A percentile compares a stretch with the other conserved stretches of the same genome.
Evolutionary conservation across 1,140 invertebrate genomes (phyloP).

Genomic region (Drosophila biarmipes): DNA sequence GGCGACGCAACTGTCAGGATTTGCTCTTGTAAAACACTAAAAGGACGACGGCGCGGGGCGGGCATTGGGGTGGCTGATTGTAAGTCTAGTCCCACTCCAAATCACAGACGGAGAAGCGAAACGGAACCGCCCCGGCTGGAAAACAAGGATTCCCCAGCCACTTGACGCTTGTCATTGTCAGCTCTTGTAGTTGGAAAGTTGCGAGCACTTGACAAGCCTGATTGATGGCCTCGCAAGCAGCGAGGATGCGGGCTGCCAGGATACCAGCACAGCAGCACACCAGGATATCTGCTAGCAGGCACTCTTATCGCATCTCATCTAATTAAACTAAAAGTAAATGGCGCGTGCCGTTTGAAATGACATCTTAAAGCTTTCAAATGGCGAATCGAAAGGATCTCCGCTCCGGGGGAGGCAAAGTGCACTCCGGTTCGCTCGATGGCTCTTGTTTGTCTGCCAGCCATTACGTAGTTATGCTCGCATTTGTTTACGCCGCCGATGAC

Average conservation of each 20-base stretch:
- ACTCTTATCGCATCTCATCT: constrained; percentile 58
- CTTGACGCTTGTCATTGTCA: constrained; percentile 77
- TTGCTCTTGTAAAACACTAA: constrained; percentile 76
- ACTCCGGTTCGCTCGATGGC: constrained; percentile 9
- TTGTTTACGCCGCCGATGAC: constrained; percentile 68
- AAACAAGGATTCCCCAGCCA: constrained; percentile 49
- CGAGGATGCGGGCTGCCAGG: constrained; percentile 13
- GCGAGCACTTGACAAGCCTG: constrained; percentile 73
- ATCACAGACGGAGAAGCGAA: constrained; percentile 13
- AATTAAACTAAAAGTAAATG: constrained; percentile 76
- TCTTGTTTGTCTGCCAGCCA: constrained; percentile 29
- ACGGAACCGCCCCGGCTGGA: constrained; percentile 20
- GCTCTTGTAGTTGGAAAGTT: constrained; percentile 73
- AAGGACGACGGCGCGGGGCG: constrained; percentile 31
- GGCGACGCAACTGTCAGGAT: constrained; percentile 48
- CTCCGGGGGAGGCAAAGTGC: constrained; percentile 26
- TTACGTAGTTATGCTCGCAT: constrained; percentile 42
- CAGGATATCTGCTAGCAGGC: constrained; percentile 4
- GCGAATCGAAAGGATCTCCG: constrained; percentile 19
- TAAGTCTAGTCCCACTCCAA: constrained; percentile 9
- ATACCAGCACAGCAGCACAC: constrained; percentile 3
- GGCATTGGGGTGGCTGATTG: background rate
- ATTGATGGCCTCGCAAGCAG: constrained; percentile 58
- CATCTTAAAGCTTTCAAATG: constrained; percentile 43
- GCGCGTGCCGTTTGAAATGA: constrained; percentile 40